These are phyloP conservation scores for Crotalus viridis DNA, from an alignment of 2,113 vertebrate genomes.

Conservation along the genomic window DNA sequence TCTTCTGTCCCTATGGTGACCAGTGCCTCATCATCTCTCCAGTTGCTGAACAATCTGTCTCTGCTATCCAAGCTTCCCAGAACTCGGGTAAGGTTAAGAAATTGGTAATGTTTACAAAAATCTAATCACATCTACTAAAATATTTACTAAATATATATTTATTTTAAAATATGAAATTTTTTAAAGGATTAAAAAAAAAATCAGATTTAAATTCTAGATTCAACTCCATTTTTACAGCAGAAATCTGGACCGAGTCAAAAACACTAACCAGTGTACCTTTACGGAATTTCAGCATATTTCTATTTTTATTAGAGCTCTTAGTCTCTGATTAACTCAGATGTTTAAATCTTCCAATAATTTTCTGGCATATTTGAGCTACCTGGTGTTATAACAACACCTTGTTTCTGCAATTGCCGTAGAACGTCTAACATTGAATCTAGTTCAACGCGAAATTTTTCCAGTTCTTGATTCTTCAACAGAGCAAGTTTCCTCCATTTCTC, in stretches of 20 bases:
- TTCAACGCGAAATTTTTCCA: constrained; percentile 85
- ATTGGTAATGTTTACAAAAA: background rate
- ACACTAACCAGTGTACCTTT: background rate
- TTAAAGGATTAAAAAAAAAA: background rate
- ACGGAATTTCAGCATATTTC: background rate
- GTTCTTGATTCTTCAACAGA: constrained; percentile 80
- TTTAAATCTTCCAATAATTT: constrained; percentile 40
- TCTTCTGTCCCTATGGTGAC: background rate
- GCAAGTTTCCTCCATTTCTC: constrained; percentile 83
- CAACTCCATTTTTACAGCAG: background rate
- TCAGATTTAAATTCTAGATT: background rate
- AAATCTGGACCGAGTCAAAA: background rate
- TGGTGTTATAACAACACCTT: constrained; percentile 78
- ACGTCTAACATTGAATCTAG: constrained; percentile 91
- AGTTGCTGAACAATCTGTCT: background rate
- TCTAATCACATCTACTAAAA: background rate
- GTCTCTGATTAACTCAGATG: background rate
- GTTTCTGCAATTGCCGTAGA: constrained; percentile 84
- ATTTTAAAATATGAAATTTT: background rate
- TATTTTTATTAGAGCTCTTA: background rate
- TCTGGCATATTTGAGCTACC: constrained; percentile 17
- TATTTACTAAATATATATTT: background rate
- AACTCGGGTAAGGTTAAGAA: background rate
- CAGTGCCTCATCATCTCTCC: background rate
- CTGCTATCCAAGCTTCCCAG: background rate